Evolutionary conservation across 2,797 vertebrate species (phyloP).

Genomic region (Euthynnus affinis): DNA sequence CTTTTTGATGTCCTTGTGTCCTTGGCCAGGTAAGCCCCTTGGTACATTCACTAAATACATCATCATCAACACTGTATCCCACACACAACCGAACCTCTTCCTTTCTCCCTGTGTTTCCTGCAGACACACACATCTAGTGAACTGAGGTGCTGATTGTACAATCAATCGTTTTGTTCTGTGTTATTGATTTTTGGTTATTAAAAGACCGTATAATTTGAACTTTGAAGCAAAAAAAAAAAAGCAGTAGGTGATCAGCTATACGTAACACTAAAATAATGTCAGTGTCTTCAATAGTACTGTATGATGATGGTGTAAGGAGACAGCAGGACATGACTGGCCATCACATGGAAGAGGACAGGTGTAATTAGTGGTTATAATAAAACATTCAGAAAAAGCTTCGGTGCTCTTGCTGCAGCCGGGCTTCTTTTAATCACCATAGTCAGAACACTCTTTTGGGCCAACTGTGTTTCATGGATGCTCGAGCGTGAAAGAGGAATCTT

Average conservation of each 20-base stretch:
- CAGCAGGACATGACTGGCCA: background rate
- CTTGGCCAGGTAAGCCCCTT: slow-evolving; percentile 81
- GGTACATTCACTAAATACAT: slow-evolving; percentile 87
- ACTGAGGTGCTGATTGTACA: background rate
- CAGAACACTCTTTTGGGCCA: slow-evolving; percentile 69
- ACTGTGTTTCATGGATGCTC: slow-evolving; percentile 81
- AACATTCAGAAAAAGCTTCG: slow-evolving; percentile 30
- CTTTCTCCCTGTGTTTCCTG: slow-evolving; percentile 69
- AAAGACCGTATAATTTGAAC: background rate
- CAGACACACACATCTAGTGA: background rate
- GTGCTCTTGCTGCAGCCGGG: slow-evolving; percentile 45
- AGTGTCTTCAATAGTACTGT: background rate
- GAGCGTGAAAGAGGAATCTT: slow-evolving; percentile 83
- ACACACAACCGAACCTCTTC: slow-evolving; percentile 76
- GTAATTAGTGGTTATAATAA: slow-evolving; percentile 16
- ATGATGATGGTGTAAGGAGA: background rate
- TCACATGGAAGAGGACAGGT: background rate
- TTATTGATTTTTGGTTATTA: slow-evolving; percentile 1
- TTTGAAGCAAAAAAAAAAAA: background rate
- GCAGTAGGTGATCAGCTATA: slow-evolving; percentile 1
- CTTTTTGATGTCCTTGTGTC: slow-evolving; percentile 75
- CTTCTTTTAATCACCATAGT: slow-evolving; percentile 69
- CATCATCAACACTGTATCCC: slow-evolving; percentile 79
- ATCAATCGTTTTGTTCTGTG: background rate
- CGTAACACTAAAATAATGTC: background rate